Percentiles rank a stretch among this genome's conserved stretches.
Evolutionary conservation across 1,140 invertebrate genomes (phyloP).

Genomic region (Cepaea nemoralis): DNA sequence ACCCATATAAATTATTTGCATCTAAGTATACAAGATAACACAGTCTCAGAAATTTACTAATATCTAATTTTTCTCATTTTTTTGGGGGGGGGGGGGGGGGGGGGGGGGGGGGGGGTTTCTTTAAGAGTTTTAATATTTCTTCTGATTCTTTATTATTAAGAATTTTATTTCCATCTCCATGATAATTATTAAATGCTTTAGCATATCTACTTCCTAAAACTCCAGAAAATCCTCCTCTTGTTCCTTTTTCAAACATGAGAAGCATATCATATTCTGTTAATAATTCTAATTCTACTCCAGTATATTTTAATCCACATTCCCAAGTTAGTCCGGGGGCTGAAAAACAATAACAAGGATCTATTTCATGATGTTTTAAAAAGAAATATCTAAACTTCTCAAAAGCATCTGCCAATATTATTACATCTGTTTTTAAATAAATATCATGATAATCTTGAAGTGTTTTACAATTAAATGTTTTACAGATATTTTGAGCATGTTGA

Average conservation of each 20-base stretch:
- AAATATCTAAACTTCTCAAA: conserved; percentile 71
- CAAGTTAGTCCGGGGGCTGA: conserved; percentile 54
- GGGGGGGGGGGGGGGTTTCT: too few relatives aligned
- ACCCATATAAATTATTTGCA: conserved; percentile 60
- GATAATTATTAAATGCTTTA: conserved; percentile 29
- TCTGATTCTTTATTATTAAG: not conserved
- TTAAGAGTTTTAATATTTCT: not conserved
- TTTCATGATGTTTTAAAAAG: conserved; percentile 46
- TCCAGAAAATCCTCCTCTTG: conserved; percentile 40
- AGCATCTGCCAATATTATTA: conserved; percentile 61
- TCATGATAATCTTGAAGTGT: conserved; percentile 10
- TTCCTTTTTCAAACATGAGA: conserved; percentile 28
- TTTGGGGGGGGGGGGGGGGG: too few relatives aligned
- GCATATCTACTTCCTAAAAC: conserved; percentile 42
- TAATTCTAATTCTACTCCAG: conserved; percentile 51
- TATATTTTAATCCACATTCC: conserved; percentile 56
- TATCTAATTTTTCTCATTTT: too few relatives aligned
- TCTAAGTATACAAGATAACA: conserved; percentile 20
- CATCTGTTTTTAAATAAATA: conserved; percentile 36
- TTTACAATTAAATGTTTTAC: not conserved
- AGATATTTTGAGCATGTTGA: not conserved
- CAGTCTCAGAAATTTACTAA: conserved; percentile 11
- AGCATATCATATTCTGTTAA: conserved; percentile 39
- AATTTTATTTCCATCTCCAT: conserved; percentile 11
- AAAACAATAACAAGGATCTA: conserved; percentile 59